Conservation (phyloP, 2,113 vertebrate genomes). For the Cryptotis parvus region DNA sequence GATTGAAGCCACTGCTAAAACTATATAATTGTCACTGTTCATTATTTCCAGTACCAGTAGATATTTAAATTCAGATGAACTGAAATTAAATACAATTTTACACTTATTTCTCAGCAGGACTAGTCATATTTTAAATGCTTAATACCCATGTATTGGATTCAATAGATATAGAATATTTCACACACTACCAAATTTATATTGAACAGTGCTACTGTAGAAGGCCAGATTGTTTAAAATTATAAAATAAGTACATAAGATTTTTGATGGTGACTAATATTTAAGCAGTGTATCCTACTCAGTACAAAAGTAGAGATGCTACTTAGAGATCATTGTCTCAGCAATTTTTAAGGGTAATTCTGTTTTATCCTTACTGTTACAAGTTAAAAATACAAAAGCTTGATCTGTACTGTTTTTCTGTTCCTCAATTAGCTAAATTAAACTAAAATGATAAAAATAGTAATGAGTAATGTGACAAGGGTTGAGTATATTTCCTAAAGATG, state of each 20-base stretch:
- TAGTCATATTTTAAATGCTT: background rate
- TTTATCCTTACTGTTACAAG: background rate
- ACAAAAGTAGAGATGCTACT: background rate
- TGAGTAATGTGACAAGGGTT: too few species aligned
- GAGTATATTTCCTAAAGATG: background rate
- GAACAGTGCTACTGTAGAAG: background rate
- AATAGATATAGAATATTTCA: background rate
- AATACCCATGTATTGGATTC: background rate
- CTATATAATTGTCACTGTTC: background rate
- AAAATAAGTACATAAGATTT: background rate
- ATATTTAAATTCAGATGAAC: conserved; percentile 31
- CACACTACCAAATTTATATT: background rate
- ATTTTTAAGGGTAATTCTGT: conserved; percentile 7
- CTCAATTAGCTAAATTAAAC: background rate
- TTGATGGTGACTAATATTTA: background rate
- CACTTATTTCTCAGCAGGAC: background rate
- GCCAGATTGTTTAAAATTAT: background rate
- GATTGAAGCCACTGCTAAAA: background rate
- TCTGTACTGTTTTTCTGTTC: background rate
- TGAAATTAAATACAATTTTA: conserved; percentile 1
- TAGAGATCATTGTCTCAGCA: background rate
- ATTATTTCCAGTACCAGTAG: background rate
- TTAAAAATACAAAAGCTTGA: background rate
- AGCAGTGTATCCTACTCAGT: background rate
- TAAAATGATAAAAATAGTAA: conserved; percentile 19